Percentiles rank a stretch among this genome's conserved stretches.
Conservation (phyloP, 2,888 invertebrate species). For the Helicoverpa assulta region DNA sequence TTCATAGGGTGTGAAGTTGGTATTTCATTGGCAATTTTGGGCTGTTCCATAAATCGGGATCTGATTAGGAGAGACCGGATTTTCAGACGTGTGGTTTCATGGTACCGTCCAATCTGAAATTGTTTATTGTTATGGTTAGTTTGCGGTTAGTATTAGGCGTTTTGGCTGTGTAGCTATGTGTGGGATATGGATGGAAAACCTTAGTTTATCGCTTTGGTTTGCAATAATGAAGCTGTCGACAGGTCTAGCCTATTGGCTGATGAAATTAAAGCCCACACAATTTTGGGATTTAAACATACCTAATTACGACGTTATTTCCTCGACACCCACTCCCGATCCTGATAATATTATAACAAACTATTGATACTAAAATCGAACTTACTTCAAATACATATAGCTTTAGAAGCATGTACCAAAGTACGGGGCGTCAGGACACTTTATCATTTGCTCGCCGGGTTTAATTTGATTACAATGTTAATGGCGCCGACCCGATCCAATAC, state of each 20-base stretch:
- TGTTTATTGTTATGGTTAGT: constrained; percentile 60
- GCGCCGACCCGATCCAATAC: constrained; percentile 45
- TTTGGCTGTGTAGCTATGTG: constrained; percentile 27
- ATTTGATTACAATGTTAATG: constrained; percentile 61
- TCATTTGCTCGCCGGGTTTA: constrained; percentile 48
- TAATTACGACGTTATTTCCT: no score
- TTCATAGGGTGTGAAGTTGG: background rate
- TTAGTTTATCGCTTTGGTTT: constrained; percentile 37
- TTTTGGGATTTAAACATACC: background rate
- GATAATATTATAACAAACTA: background rate
- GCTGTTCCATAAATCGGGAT: constrained; percentile 61
- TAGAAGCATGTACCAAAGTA: constrained; percentile 29
- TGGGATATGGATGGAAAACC: constrained; percentile 11
- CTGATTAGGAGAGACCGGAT: constrained; percentile 62
- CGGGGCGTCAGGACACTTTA: constrained; percentile 49
- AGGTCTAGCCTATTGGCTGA: constrained; percentile 5
- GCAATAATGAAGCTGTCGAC: constrained; percentile 6
- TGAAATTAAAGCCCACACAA: background rate
- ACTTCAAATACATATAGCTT: constrained; percentile 13
- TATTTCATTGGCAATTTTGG: constrained; percentile 15
- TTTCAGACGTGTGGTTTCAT: constrained; percentile 63
- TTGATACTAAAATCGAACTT: constrained; percentile 19
- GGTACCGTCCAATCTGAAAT: constrained; percentile 61
- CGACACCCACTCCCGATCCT: no score
- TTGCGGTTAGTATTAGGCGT: constrained; percentile 49